These are phyloP conservation scores for Chrysaora quinquecirrha DNA, from an alignment of 30 jellyfish, hydroid and myxozoan genomes.

Conservation along the genomic window DNA sequence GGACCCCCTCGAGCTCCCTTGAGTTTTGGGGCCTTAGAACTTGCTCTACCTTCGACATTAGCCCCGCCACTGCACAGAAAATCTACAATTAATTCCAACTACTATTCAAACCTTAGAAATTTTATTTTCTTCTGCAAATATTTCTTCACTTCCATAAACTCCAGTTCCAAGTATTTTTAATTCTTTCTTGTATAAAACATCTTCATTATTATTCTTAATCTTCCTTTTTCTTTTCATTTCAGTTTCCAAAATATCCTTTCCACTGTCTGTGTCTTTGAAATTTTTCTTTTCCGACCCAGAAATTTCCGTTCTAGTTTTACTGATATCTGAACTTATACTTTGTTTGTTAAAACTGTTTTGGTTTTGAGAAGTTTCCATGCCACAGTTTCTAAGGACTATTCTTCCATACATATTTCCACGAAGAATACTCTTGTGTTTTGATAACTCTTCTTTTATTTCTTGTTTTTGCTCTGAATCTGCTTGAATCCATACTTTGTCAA, in stretches of 20 bases:
- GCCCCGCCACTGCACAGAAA: too few relatives aligned
- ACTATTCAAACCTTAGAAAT: neutral
- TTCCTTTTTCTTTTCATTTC: slow-evolving; percentile 2
- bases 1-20: too few relatives aligned
- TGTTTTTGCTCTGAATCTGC: slow-evolving; percentile 47
- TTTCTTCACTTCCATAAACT: neutral
- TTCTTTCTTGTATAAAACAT: slow-evolving; percentile 7
- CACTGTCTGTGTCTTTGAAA: neutral
- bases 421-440: slow-evolving; percentile 29
- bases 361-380: slow-evolving; percentile 44
- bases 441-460: slow-evolving; percentile 43
- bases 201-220: neutral
- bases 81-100: too few relatives aligned
- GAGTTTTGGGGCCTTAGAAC: too few relatives aligned
- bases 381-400: slow-evolving; percentile 71
- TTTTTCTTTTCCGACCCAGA: neutral
- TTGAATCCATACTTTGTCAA: slow-evolving; percentile 67
- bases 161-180: slow-evolving; percentile 42
- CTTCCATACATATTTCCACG: slow-evolving; percentile 83
- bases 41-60: too few relatives aligned
- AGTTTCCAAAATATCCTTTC: neutral
- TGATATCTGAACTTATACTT: neutral
- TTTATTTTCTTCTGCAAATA: neutral
- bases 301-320: neutral
- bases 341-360: neutral